A percentile compares a stretch with the other conserved stretches of the same genome.
phyloP scores from a whole-genome alignment of 2,888 invertebrate genomes.

The Brachypalpus laphriformis region DNA sequence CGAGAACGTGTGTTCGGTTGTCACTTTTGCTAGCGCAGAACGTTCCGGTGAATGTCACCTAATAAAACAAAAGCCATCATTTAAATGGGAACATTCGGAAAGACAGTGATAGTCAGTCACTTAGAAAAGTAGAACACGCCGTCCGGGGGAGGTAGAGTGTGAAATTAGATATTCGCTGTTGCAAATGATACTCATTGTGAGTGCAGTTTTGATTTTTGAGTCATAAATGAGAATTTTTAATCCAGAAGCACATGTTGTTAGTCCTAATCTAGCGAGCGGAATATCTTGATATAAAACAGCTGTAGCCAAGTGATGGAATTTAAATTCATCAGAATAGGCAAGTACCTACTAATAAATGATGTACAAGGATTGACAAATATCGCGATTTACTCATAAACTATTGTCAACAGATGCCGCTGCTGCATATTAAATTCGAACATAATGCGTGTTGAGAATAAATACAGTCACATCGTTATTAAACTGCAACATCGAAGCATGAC shows the following conservation, averaged over 20 bases:
- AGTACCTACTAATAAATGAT: no score
- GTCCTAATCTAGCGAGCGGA: neutral
- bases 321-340: neutral
- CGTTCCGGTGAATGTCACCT: slow-evolving; percentile 43
- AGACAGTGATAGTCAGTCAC: slow-evolving; percentile 32
- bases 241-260: neutral
- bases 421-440: neutral
- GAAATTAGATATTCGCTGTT: slow-evolving; percentile 28
- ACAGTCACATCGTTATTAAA: neutral
- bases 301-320: neutral
- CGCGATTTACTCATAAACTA: neutral
- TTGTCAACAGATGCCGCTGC: neutral
- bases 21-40: neutral
- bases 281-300: neutral
- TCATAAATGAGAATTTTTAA: neutral
- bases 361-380: neutral
- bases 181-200: slow-evolving; percentile 15
- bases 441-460: neutral
- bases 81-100: slow-evolving; percentile 32
- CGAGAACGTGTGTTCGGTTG: slow-evolving; percentile 31
- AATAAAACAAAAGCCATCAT: slow-evolving; percentile 26
- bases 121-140: slow-evolving; percentile 47
- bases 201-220: slow-evolving; percentile 1
- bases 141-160: slow-evolving; percentile 46
- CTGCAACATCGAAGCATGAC: neutral